A percentile compares a stretch with the other conserved stretches of the same genome.
Conservation (phyloP, 1,140 invertebrate species). For the Drosophila eugracilis region DNA sequence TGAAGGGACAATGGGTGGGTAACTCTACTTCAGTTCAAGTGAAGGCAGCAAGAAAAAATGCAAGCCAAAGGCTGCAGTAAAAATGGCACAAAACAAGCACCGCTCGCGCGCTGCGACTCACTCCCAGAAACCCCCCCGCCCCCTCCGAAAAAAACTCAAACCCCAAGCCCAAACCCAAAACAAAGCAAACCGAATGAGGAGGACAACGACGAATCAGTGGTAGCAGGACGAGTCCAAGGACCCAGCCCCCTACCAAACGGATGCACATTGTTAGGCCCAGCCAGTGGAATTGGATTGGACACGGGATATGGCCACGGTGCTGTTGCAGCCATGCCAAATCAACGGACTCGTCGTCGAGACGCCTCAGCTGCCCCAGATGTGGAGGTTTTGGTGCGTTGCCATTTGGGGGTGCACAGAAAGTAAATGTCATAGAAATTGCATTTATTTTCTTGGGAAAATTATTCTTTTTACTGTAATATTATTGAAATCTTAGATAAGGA, state of each 20-base stretch:
- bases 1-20: constrained; percentile 26
- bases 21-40: constrained; percentile 73
- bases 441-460: no score
- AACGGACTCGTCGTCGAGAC: constrained; percentile 73
- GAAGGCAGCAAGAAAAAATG: constrained; percentile 80
- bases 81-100: constrained; percentile 76
- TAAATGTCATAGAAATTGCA: no score
- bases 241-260: constrained; percentile 40
- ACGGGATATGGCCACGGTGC: constrained; percentile 44
- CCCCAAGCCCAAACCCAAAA: constrained; percentile 61
- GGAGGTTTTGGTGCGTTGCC: not conserved
- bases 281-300: constrained; percentile 78
- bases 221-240: constrained; percentile 34
- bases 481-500: no score
- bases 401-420: constrained; percentile 5
- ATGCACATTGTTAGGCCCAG: constrained; percentile 80
- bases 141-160: constrained; percentile 16
- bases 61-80: constrained; percentile 82
- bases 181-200: constrained; percentile 46
- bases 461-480: no score
- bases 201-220: constrained; percentile 66
- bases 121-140: no score
- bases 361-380: constrained; percentile 53
- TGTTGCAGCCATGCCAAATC: constrained; percentile 66
- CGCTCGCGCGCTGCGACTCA: constrained; percentile 9